These are phyloP conservation scores for Brenthis hecate DNA, from an alignment of 2,888 invertebrate species.

Conservation along the genomic window DNA sequence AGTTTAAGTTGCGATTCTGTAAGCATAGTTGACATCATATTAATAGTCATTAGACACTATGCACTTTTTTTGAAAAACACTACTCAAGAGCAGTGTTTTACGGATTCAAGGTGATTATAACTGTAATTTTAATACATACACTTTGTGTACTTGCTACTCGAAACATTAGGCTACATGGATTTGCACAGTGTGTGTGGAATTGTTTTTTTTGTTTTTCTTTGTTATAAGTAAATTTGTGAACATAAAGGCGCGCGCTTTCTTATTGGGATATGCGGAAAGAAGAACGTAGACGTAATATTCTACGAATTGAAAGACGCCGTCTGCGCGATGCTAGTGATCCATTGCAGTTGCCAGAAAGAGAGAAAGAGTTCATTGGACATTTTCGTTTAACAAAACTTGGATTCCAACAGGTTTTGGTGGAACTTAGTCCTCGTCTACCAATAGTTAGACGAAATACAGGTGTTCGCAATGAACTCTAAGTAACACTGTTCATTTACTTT, in stretches of 20 bases:
- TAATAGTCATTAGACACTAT: neutral
- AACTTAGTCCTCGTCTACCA: constrained; percentile 5
- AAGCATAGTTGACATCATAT: neutral
- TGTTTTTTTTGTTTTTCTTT: neutral
- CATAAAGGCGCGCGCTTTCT: too few species aligned
- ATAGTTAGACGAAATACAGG: constrained; percentile 10
- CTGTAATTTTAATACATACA: neutral
- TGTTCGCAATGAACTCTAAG: constrained; percentile 10
- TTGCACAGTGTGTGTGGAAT: constrained; percentile 1
- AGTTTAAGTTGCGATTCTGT: neutral
- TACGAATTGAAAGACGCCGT: constrained; percentile 21
- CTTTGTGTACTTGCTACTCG: neutral
- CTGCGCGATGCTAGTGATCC: constrained; percentile 16
- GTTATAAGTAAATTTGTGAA: too few species aligned
- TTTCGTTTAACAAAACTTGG: constrained; percentile 16
- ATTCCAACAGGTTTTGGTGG: constrained; percentile 9
- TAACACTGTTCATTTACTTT: constrained; percentile 8
- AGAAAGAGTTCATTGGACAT: constrained; percentile 9
- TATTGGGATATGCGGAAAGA: too few species aligned
- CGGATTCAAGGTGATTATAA: neutral
- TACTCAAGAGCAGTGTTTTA: neutral
- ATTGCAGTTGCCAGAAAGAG: constrained; percentile 21
- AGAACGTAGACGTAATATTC: too few species aligned
- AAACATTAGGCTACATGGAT: neutral
- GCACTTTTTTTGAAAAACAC: neutral